Evolutionary conservation across 2,113 vertebrate genomes (phyloP), one percentile per base, ranked within the genome.

Genomic region (Hemiprocne comata): DNA sequence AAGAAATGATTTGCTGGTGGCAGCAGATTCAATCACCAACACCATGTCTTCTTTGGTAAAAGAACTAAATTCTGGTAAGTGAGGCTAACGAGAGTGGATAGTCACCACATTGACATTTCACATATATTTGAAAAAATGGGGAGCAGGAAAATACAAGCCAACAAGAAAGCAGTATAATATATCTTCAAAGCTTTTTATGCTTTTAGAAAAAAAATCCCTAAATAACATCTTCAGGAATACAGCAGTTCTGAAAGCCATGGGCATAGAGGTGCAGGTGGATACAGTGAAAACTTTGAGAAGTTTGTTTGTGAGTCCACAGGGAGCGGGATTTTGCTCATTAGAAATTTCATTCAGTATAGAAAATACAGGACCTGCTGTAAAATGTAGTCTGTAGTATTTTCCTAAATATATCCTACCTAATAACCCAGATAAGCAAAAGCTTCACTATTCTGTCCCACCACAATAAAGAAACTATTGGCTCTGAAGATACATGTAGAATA

Each of bases 31-130:
- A 79, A 99, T 99, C 96, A 99, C 99, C 92, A 99, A 99, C 95
- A 99, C 99, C 48, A 99, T 99, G 99, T 99, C 99, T 23, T 99
- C 99, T 66, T 98, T 99, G 42, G 99, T 99, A 85, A 99, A 98
- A 96, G 99, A 99, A 91, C 98, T 99, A n/a, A 99, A 99, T 95
- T 99, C 99, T 55, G 99, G 99, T 99, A 95, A 94, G 97, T 96
- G 42, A 60, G 46, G 33, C 93, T 88, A 33, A 48, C 0, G 0
- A 67, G 13, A 9, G 13, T 38, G 51, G 62, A 17, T 67, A 54
- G 33, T 74, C 31, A 7, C 13, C 46, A 28, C 33, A 20, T 1
- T 73, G 54, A 50, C 34, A 34, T 76, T 90, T 75, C 44, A 40
- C 7, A 5, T 67, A 16, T 44, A 5, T 54, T 31, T 71, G 36